phyloP scores from a whole-genome alignment of 1,140 invertebrate genomes.

The Drosophila serrata region DNA sequence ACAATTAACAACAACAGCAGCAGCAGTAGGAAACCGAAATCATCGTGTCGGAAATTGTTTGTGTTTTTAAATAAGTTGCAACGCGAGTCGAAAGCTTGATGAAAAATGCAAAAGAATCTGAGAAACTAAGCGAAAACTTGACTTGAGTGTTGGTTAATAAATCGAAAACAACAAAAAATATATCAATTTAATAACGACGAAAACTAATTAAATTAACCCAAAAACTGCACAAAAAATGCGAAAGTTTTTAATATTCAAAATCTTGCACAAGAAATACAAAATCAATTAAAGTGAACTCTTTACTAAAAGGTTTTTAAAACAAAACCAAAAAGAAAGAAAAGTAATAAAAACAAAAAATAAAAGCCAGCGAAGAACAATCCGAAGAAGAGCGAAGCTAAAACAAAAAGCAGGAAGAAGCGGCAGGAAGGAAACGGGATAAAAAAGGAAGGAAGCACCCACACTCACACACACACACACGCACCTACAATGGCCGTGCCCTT shows the following conservation, averaged over 20 bases:
- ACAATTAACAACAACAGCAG: slow-evolving; percentile 38
- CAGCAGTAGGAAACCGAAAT: slow-evolving; percentile 25
- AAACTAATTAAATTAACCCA: slow-evolving; percentile 37
- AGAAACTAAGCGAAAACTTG: slow-evolving; percentile 47
- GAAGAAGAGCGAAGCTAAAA: slow-evolving; percentile 39
- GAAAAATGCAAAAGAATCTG: slow-evolving; percentile 74
- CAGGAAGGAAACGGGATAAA: slow-evolving; percentile 41
- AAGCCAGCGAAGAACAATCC: slow-evolving; percentile 41
- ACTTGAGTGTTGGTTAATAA: slow-evolving; percentile 48
- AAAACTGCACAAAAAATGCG: slow-evolving; percentile 65
- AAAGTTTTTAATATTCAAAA: slow-evolving; percentile 76
- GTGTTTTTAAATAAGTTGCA: slow-evolving; percentile 77
- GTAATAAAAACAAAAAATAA: slow-evolving; percentile 27
- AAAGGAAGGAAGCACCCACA: slow-evolving; percentile 25
- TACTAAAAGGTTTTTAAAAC: slow-evolving; percentile 23
- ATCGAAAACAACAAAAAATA: slow-evolving; percentile 7
- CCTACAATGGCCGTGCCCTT: slow-evolving; percentile 83
- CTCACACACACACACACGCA: slow-evolving; percentile 26
- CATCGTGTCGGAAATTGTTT: slow-evolving; percentile 43
- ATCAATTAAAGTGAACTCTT: slow-evolving; percentile 73
- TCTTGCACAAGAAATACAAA: slow-evolving; percentile 81
- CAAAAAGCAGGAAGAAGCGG: slow-evolving; percentile 35
- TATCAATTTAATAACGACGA: slow-evolving; percentile 33
- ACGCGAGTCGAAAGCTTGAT: slow-evolving; percentile 51
- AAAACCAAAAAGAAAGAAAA: slow-evolving; percentile 18